Conservation (phyloP, 2,888 invertebrate species). For the Choristoneura rosaceana region DNA sequence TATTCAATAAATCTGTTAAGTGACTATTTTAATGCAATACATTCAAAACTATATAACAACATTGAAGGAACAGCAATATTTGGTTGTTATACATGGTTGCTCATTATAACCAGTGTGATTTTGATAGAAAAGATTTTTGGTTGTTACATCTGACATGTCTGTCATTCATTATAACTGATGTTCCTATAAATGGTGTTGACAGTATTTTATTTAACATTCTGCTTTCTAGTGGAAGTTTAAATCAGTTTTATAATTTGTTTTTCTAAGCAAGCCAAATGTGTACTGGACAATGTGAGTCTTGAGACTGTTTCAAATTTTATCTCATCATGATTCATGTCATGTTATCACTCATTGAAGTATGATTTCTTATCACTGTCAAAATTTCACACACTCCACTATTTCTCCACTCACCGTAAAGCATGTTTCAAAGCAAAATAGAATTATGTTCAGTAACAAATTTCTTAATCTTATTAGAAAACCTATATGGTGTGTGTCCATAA, state of each 20-base stretch:
- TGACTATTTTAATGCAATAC: too few species aligned
- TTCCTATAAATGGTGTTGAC: too few species aligned
- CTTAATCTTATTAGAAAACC: conserved; percentile 59
- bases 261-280: conserved; percentile 13
- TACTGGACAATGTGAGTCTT: conserved; percentile 23
- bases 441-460: conserved; percentile 58
- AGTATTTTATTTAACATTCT: background rate
- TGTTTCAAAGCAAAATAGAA: conserved; percentile 41
- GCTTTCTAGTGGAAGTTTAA: background rate
- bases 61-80: too few species aligned
- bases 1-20: background rate
- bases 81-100: too few species aligned
- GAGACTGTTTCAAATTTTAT: conserved; percentile 20
- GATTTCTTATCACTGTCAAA: conserved; percentile 36
- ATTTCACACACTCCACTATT: conserved; percentile 17
- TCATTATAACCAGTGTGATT: too few species aligned
- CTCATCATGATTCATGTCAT: conserved; percentile 42
- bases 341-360: conserved; percentile 32
- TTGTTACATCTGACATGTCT: too few species aligned
- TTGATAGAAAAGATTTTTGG: too few species aligned
- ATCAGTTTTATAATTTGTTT: background rate
- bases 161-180: too few species aligned
- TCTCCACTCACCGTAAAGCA: conserved; percentile 39
- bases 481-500: conserved; percentile 57
- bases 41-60: too few species aligned